Evolutionary conservation across 2,113 vertebrate genomes (phyloP).

Genomic region (Macaca fascicularis): T2T-MFA8v1.1 NC_088395.1:29121001-29121500

Average conservation of each 20-base stretch:
- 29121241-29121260: not conserved
- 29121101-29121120: not conserved
- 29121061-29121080: not conserved
- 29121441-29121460: not conserved
- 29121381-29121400: not conserved
- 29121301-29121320: not conserved
- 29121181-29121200: not conserved
- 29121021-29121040: not conserved
- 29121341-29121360: not conserved
- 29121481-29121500: not conserved
- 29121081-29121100: not conserved
- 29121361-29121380: not conserved
- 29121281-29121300: not conserved
- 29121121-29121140: not conserved
- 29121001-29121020: not conserved
- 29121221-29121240: not conserved
- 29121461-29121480: not conserved
- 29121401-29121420: not conserved
- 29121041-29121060: not conserved
- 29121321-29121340: not conserved
- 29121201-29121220: not conserved
- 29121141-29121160: not conserved
- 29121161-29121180: not conserved
- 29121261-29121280: slow-evolving; percentile 22
- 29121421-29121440: not conserved